Percentiles rank a stretch among this genome's conserved stretches.
phyloP scores from a whole-genome alignment of 2,888 invertebrate genomes.

The Oscheius sp. region DNA sequence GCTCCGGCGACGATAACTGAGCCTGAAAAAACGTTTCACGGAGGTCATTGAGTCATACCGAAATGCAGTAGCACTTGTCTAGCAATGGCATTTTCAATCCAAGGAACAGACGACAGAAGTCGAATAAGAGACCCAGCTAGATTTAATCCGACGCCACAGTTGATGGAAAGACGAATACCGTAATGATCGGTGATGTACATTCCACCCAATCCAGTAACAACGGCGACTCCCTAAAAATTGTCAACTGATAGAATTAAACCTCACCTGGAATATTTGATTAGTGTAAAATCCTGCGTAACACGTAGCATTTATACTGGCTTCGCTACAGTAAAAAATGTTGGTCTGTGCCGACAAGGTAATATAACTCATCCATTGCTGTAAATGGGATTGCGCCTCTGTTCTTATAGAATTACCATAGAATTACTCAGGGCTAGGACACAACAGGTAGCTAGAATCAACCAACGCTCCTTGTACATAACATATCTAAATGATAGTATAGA shows the following conservation, averaged over 20 bases:
- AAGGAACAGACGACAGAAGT: slow-evolving; percentile 44
- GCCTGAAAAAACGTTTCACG: slow-evolving; percentile 44
- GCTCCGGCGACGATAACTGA: slow-evolving; percentile 64
- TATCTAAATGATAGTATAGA: slow-evolving; percentile 16
- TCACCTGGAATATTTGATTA: slow-evolving; percentile 67
- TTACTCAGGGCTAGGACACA: slow-evolving; percentile 68
- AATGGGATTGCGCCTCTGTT: no score
- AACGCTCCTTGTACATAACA: slow-evolving; percentile 54
- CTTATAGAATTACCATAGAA: slow-evolving; percentile 56
- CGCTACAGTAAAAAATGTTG: slow-evolving; percentile 59
- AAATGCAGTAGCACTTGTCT: slow-evolving; percentile 42
- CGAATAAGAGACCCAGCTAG: slow-evolving; percentile 46
- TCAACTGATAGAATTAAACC: background rate
- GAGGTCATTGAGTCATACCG: slow-evolving; percentile 4
- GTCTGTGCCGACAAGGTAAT: slow-evolving; percentile 59
- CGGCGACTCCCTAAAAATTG: slow-evolving; percentile 59
- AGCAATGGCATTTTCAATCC: slow-evolving; percentile 33
- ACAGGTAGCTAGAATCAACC: slow-evolving; percentile 64
- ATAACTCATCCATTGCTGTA: slow-evolving; percentile 69
- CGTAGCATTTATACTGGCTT: slow-evolving; percentile 18
- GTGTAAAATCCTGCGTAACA: slow-evolving; percentile 60
- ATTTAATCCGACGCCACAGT: slow-evolving; percentile 45
- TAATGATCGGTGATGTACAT: slow-evolving; percentile 72
- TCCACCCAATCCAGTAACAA: slow-evolving; percentile 66
- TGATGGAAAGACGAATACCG: slow-evolving; percentile 66